Conservation (phyloP, 1,140 invertebrate genomes). For the Brachionus sp. region DNA sequence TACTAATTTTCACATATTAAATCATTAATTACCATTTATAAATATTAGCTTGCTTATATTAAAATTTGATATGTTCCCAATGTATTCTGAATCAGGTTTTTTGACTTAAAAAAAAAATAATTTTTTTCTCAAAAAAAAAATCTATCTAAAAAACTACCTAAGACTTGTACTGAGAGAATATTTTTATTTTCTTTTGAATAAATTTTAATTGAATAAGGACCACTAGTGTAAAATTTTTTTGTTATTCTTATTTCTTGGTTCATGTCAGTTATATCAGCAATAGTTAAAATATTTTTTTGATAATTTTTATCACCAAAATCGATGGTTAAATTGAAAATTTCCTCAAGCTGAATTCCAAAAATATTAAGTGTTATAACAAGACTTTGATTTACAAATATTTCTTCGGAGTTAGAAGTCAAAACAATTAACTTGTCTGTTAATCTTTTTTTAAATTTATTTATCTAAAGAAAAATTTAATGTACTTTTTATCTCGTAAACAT, state of each 20-base stretch:
- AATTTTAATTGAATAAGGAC: not conserved
- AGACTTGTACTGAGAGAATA: not conserved
- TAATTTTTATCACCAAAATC: not conserved
- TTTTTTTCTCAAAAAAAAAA: no score
- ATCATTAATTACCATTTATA: no score
- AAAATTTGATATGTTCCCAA: no score
- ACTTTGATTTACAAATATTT: not conserved
- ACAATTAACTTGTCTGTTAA: not conserved
- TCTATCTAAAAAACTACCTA: no score
- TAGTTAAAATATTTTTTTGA: not conserved
- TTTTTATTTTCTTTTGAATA: not conserved
- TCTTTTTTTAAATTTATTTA: not conserved
- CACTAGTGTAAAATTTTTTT: not conserved
- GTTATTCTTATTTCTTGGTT: not conserved
- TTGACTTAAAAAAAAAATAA: no score
- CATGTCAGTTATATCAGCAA: no score
- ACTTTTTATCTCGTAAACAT: not conserved
- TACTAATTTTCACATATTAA: no score
- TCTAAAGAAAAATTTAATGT: not conserved
- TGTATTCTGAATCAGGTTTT: no score
- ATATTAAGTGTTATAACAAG: not conserved
- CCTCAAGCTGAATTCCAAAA: not conserved
- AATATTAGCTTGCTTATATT: no score
- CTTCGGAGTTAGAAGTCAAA: not conserved
- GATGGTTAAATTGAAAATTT: not conserved